A percentile compares a stretch with the other conserved stretches of the same genome.
Conservation (phyloP, 2,797 vertebrate species). For the Dicrostonyx torquatus region DNA sequence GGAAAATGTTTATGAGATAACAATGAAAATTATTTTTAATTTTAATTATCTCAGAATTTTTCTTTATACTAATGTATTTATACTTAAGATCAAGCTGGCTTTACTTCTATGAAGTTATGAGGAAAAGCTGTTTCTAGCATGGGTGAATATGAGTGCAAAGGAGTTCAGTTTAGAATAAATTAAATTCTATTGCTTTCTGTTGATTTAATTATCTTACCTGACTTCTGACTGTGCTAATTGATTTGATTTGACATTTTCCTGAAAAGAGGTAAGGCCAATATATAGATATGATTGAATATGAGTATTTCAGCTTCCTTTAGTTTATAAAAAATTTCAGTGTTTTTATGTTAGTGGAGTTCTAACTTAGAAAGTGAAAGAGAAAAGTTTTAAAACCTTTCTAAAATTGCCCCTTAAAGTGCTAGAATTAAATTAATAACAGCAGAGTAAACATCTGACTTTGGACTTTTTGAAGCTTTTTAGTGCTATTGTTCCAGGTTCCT, state of each 20-base stretch:
- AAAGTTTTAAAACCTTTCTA: constrained; percentile 42
- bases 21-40: constrained; percentile 17
- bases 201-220: constrained; percentile 53
- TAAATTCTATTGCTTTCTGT: constrained; percentile 14
- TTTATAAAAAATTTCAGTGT: constrained; percentile 19
- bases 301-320: constrained; percentile 43
- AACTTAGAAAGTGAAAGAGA: constrained; percentile 11
- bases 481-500: background rate
- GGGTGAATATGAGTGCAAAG: background rate
- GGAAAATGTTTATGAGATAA: constrained; percentile 56
- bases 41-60: constrained; percentile 35
- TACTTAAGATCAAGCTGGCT: constrained; percentile 38
- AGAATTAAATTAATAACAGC: constrained; percentile 32
- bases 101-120: constrained; percentile 20
- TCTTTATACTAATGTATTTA: constrained; percentile 43
- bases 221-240: constrained; percentile 40
- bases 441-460: constrained; percentile 41
- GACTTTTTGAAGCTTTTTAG: constrained; percentile 38
- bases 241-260: constrained; percentile 48
- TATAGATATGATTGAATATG: background rate
- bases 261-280: background rate
- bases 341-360: constrained; percentile 53
- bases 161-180: constrained; percentile 40
- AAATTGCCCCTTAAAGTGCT: constrained; percentile 45
- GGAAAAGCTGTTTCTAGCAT: constrained; percentile 34